Evolutionary conservation across 2,888 invertebrate genomes (phyloP).

Genomic region (Ametastegia equiseti): DNA sequence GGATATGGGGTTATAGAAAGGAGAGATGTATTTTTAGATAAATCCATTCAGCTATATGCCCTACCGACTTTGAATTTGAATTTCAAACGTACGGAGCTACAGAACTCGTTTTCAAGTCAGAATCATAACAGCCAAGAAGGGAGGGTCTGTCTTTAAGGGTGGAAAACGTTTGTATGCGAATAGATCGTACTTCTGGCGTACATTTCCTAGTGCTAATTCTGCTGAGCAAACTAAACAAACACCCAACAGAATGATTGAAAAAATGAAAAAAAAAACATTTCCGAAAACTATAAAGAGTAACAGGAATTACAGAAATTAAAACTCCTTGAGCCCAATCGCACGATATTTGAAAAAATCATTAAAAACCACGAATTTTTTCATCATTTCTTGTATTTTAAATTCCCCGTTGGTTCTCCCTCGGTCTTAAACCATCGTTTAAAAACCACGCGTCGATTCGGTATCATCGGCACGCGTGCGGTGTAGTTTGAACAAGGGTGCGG

Average conservation of each 20-base stretch:
- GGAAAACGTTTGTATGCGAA: not conserved
- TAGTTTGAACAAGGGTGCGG: constrained; percentile 26
- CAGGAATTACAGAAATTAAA: too few relatives aligned
- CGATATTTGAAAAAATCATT: too few relatives aligned
- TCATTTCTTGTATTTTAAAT: too few relatives aligned
- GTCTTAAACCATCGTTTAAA: not conserved
- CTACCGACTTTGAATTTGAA: not conserved
- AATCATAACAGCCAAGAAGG: not conserved
- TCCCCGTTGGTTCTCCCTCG: not conserved
- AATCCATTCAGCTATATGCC: not conserved
- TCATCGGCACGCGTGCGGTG: constrained; percentile 40
- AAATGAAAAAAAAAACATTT: too few relatives aligned
- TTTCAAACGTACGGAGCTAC: constrained; percentile 4
- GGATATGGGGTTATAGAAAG: not conserved
- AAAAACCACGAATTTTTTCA: too few relatives aligned
- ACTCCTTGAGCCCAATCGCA: too few relatives aligned
- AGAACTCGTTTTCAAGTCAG: constrained; percentile 32
- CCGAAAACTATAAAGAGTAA: too few relatives aligned
- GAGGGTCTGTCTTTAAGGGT: constrained; percentile 16
- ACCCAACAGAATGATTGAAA: too few relatives aligned
- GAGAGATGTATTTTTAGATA: not conserved
- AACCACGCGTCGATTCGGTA: constrained; percentile 9
- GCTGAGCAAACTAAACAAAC: too few relatives aligned
- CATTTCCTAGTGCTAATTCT: too few relatives aligned
- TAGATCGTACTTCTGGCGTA: not conserved